Percentiles rank a stretch among this genome's conserved stretches.
Evolutionary conservation across 2,888 invertebrate genomes (phyloP).

Genomic region (Stenichneumon culpator): DNA sequence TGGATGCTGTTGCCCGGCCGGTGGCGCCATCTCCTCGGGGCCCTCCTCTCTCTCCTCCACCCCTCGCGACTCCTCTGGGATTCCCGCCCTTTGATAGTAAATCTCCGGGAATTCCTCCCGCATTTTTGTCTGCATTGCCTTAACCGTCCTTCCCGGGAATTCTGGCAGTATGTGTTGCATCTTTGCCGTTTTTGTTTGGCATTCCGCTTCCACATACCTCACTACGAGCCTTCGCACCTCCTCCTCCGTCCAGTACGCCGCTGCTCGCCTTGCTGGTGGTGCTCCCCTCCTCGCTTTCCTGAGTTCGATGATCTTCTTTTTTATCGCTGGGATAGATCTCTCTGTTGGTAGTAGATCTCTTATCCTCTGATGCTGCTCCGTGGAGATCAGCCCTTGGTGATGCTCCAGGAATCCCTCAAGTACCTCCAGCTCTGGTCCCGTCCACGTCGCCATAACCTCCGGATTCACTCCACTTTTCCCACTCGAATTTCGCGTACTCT

Average conservation of each 20-base stretch:
- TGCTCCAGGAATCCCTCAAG: not conserved
- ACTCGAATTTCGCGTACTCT: no score
- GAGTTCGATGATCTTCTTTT: not conserved
- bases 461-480: not conserved
- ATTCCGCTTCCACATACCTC: not conserved
- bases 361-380: not conserved
- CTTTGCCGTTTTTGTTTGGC: not conserved
- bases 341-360: not conserved
- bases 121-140: not conserved
- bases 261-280: not conserved
- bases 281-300: not conserved
- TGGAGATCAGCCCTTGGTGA: not conserved
- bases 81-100: conserved; percentile 11
- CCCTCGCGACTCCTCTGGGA: not conserved
- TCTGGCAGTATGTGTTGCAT: not conserved
- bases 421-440: not conserved
- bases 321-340: not conserved
- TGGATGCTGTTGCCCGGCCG: not conserved
- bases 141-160: not conserved
- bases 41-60: not conserved
- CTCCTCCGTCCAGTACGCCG: not conserved
- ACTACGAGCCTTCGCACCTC: not conserved
- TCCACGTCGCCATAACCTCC: not conserved
- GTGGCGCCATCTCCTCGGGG: not conserved
- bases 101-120: not conserved